Evolutionary conservation across 2,888 invertebrate species (phyloP), one percentile per base, ranked within the genome.

Genomic region (Cephonodes hylas): DNA sequence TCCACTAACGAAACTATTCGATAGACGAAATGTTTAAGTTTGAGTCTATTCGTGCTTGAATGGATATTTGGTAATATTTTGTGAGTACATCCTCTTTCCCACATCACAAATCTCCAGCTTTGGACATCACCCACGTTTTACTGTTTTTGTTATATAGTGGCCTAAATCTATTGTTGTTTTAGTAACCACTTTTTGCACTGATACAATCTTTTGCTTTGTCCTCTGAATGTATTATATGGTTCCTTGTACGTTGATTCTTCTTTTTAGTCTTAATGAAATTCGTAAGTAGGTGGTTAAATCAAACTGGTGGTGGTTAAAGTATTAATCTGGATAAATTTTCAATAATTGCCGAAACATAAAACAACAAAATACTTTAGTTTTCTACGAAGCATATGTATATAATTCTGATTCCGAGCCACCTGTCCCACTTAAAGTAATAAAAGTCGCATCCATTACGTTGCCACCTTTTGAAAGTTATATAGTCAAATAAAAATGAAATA

Each of bases 1-100:
- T 34, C 23, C 10, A 53, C 48, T 23, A 45, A 23, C 31, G n/a
- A 60, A 31, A 60, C 38, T 45, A 44, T 34, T 53, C 60, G 25
- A 53, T 48, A 38, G 57, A 58, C 57, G 38, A 10, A 58, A n/a
- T 23, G 23, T 58, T 10, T 31, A 18, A 31, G 53, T 38, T 27
- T 13, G 15, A 38, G 13, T 13, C 57, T 34, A 31, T 42, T 38
- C 38, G 23, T 27, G 31, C 31, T 31, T 31, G 23, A n/a, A 4
- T 8, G 18, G 7, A 53, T 53, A 3, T 53, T 31, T 18, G 10
- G 3, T 31, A 31, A 10, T 10, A n/a, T 53, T 53, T 53, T 53
- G 18, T 18, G 18, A 31, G 31, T 31, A 53, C 18, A 31, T 53
- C 53, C 53, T 48, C 25, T 53, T 31, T 53, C 53, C 53, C 53